Conservation (phyloP, 2,113 vertebrate genomes). For the Caranx ignobilis region DNA sequence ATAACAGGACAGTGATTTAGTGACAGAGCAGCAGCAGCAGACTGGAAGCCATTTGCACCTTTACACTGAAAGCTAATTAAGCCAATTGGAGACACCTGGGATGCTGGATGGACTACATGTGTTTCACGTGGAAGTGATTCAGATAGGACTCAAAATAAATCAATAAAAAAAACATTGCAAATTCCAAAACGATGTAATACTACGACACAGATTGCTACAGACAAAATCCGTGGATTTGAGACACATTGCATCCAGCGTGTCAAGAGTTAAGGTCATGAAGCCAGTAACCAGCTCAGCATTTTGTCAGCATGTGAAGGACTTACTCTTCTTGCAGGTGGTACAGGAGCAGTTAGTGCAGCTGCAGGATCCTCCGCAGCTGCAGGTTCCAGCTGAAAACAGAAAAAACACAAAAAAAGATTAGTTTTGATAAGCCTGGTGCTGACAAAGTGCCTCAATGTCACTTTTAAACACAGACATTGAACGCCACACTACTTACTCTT, state of each 20-base stretch:
- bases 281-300: too few relatives aligned
- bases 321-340: constrained; percentile 88
- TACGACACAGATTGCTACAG: too few relatives aligned
- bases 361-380: constrained; percentile 88
- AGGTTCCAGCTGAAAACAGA: constrained; percentile 82
- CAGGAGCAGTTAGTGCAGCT: constrained; percentile 90
- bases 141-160: too few relatives aligned
- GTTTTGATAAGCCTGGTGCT: rapidly evolving
- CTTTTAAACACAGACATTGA: rapidly evolving
- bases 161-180: too few relatives aligned
- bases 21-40: not conserved
- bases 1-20: not conserved
- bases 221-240: too few relatives aligned
- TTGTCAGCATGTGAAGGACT: constrained; percentile 48
- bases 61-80: not conserved
- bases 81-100: not conserved
- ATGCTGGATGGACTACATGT: not conserved
- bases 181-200: too few relatives aligned
- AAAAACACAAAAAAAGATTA: not conserved
- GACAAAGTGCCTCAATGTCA: not conserved
- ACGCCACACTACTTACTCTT: constrained; percentile 78
- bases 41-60: not conserved
- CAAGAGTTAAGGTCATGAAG: too few relatives aligned
- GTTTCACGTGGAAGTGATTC: too few relatives aligned
- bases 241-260: too few relatives aligned